Percentiles rank a stretch among this genome's conserved stretches.
Evolutionary conservation across 2,113 vertebrate genomes (phyloP).

Genomic region (Neolamprologus ventralis): DNA sequence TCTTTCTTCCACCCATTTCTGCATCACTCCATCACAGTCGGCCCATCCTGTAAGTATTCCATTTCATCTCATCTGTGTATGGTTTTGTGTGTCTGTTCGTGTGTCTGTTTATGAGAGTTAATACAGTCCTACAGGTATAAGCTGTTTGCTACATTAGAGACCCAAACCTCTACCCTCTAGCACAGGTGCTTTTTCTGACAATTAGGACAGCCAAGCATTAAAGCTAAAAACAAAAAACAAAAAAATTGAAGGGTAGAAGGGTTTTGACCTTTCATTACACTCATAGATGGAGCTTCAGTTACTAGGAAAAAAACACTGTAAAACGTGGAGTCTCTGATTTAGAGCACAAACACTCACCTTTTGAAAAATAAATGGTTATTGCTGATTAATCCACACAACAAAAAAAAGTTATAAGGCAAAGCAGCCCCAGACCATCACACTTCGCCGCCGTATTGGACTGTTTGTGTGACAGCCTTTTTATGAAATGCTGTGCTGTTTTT

Average conservation of each 20-base stretch:
- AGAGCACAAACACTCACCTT: neutral
- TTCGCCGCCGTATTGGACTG: rapidly evolving
- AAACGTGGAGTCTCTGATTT: neutral
- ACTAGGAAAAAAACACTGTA: neutral
- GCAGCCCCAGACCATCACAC: neutral
- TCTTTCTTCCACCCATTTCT: slow-evolving; percentile 28
- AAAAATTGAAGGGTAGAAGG: neutral
- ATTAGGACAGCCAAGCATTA: neutral
- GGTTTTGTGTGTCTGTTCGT: neutral
- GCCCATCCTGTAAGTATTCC: slow-evolving; percentile 79
- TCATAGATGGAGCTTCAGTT: neutral
- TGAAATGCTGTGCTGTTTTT: neutral
- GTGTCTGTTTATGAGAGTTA: neutral
- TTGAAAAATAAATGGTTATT: neutral
- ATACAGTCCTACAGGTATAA: neutral
- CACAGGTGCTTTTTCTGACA: neutral
- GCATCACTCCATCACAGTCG: slow-evolving; percentile 70
- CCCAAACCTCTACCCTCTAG: neutral
- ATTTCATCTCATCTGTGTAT: slow-evolving; percentile 74
- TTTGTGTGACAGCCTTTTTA: neutral
- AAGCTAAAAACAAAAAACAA: neutral
- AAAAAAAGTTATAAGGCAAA: neutral
- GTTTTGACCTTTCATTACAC: neutral
- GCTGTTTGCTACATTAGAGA: neutral
- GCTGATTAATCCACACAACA: neutral